Conservation (phyloP, 2,113 vertebrate species). For the Catharus fuscescens region DNA sequence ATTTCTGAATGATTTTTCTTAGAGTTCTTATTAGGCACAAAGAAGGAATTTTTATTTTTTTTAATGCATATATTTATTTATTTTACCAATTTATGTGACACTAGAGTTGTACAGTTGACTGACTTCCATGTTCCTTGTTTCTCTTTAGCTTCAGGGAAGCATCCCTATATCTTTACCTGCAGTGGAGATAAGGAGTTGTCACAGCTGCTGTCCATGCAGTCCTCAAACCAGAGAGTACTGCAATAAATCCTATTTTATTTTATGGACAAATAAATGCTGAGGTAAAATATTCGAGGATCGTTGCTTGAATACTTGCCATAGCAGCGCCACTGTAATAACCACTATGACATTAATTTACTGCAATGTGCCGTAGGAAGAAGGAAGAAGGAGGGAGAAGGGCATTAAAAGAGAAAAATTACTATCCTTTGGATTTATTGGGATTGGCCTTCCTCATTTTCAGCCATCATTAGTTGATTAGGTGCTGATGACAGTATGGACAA, state of each 20-base stretch:
- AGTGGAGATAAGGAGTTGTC: constrained; percentile 69
- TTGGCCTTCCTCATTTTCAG: constrained; percentile 85
- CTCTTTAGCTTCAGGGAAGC: not conserved
- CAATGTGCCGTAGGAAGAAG: constrained; percentile 78
- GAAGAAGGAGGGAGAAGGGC: constrained; percentile 79
- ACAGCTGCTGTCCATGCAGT: constrained; percentile 76
- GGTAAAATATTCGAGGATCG: constrained; percentile 85
- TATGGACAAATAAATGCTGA: constrained; percentile 91
- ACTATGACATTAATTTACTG: constrained; percentile 84
- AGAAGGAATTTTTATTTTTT: too few species aligned
- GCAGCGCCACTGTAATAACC: constrained; percentile 80
- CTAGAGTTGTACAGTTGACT: not conserved
- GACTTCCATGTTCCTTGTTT: not conserved
- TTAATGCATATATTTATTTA: not conserved
- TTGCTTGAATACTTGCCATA: constrained; percentile 79
- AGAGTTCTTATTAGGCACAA: not conserved
- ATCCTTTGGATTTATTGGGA: constrained; percentile 84
- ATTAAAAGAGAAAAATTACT: constrained; percentile 87
- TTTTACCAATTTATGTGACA: not conserved
- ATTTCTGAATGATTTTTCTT: constrained; percentile 12
- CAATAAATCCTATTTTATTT: constrained; percentile 86
- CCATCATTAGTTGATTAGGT: constrained; percentile 90
- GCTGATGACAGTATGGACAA: constrained; percentile 81
- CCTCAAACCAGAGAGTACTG: constrained; percentile 79
- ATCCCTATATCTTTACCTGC: constrained; percentile 67